phyloP scores from a whole-genome alignment of 2,797 vertebrate genomes.

The Mormyrus proboscirostris region DNA sequence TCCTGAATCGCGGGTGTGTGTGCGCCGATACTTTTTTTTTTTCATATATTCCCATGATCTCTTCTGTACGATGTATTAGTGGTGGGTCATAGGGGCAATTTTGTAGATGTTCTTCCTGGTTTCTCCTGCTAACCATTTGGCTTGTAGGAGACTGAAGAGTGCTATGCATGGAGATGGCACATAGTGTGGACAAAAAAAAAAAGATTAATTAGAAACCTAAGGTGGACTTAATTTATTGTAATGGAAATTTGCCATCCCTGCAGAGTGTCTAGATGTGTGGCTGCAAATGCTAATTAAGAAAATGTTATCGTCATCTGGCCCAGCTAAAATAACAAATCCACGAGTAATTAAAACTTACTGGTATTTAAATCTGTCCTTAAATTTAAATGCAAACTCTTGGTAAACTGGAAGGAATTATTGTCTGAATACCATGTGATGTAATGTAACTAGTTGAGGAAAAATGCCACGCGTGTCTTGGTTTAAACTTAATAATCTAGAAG shows the following conservation, averaged over 20 bases:
- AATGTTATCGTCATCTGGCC: constrained; percentile 40
- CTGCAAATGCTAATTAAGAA: constrained; percentile 41
- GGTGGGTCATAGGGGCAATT: neutral
- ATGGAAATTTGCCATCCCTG: constrained; percentile 39
- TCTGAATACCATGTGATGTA: neutral
- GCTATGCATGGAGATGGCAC: neutral
- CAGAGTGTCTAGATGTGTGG: constrained; percentile 31
- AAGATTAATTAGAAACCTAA: constrained; percentile 34
- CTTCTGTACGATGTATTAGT: neutral
- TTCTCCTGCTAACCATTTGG: neutral
- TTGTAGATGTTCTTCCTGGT: neutral
- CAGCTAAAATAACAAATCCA: constrained; percentile 30
- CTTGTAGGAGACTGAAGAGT: neutral
- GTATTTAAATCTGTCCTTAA: constrained; percentile 27
- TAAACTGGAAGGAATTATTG: neutral
- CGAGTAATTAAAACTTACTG: constrained; percentile 38
- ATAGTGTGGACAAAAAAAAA: constrained; percentile 22
- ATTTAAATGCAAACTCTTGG: constrained; percentile 16
- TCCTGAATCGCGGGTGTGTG: neutral
- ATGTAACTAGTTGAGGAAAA: neutral
- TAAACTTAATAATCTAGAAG: neutral
- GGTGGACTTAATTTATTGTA: constrained; percentile 36
- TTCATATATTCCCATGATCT: neutral
- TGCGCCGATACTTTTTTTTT: neutral
- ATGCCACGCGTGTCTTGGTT: neutral